Conservation (phyloP, 2,888 invertebrate species). For the Alcis repandata region DNA sequence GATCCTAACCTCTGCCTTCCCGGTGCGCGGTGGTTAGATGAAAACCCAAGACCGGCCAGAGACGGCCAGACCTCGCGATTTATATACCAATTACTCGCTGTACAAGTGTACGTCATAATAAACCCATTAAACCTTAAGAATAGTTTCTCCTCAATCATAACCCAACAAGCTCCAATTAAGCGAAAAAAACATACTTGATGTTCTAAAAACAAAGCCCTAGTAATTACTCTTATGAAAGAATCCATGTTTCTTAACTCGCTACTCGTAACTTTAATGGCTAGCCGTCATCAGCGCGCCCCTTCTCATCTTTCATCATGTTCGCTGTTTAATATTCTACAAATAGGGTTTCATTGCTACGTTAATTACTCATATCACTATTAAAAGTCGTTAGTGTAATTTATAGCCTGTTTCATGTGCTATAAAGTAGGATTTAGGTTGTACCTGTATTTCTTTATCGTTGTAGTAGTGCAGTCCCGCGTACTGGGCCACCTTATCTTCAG, state of each 20-base stretch:
- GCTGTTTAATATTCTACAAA: slow-evolving; percentile 40
- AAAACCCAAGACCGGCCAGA: slow-evolving; percentile 17
- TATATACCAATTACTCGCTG: slow-evolving; percentile 25
- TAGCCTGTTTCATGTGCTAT: slow-evolving; percentile 6
- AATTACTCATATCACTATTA: slow-evolving; percentile 32
- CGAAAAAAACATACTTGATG: slow-evolving; percentile 33
- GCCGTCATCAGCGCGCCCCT: slow-evolving; percentile 39
- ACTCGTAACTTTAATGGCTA: slow-evolving; percentile 40
- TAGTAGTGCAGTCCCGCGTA: slow-evolving; percentile 97
- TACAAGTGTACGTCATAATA: slow-evolving; percentile 23
- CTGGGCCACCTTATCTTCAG: slow-evolving; percentile 96
- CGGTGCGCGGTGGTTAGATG: slow-evolving; percentile 19
- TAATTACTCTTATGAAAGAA: slow-evolving; percentile 37
- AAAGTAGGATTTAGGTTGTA: slow-evolving; percentile 54
- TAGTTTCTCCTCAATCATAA: slow-evolving; percentile 27
- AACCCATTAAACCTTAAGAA: slow-evolving; percentile 24
- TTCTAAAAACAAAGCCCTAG: slow-evolving; percentile 33
- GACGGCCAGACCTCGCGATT: slow-evolving; percentile 19
- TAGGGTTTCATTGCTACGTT: slow-evolving; percentile 40
- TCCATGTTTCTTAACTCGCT: slow-evolving; percentile 31
- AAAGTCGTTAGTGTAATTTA: slow-evolving; percentile 5
- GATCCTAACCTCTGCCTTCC: slow-evolving; percentile 45
- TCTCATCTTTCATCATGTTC: slow-evolving; percentile 33
- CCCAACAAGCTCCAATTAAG: slow-evolving; percentile 29
- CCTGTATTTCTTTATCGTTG: slow-evolving; percentile 96